phyloP scores from a whole-genome alignment of 2,888 invertebrate species.

The Polydrusus pterygomalis region DNA sequence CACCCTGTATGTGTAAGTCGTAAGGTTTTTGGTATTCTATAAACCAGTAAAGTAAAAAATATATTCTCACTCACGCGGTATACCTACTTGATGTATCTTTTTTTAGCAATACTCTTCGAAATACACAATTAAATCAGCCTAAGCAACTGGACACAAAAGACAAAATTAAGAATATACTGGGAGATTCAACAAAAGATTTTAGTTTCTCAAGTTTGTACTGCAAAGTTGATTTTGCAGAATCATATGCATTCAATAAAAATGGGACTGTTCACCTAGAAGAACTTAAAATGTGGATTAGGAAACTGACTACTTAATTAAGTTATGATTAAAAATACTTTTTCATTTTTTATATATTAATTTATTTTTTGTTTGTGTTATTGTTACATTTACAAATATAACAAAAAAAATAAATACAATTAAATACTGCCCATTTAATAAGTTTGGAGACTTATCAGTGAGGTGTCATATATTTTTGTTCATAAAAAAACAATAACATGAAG shows the following conservation, averaged over 20 bases:
- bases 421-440: conserved; percentile 35
- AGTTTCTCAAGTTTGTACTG: conserved; percentile 84
- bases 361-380: conserved; percentile 30
- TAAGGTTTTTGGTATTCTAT: too few relatives aligned
- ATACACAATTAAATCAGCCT: conserved; percentile 88
- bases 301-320: conserved; percentile 31
- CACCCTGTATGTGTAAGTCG: too few relatives aligned
- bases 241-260: conserved; percentile 77
- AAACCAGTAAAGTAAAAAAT: too few relatives aligned
- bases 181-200: conserved; percentile 87
- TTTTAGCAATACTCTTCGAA: conserved; percentile 86
- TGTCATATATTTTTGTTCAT: not conserved
- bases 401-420: conserved; percentile 40
- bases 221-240: conserved; percentile 81
- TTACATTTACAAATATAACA: conserved; percentile 42
- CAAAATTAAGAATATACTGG: conserved; percentile 78
- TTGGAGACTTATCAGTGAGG: conserved; percentile 2
- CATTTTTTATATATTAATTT: conserved; percentile 30
- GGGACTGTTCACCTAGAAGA: conserved; percentile 78
- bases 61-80: too few relatives aligned
- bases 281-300: conserved; percentile 79
- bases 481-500: too few relatives aligned
- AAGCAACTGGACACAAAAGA: conserved; percentile 82
- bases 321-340: not conserved
- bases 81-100: too few relatives aligned